These are phyloP conservation scores for Drosophila tropicalis DNA, from an alignment of 1,140 invertebrate genomes.

Conservation along the genomic window DNA sequence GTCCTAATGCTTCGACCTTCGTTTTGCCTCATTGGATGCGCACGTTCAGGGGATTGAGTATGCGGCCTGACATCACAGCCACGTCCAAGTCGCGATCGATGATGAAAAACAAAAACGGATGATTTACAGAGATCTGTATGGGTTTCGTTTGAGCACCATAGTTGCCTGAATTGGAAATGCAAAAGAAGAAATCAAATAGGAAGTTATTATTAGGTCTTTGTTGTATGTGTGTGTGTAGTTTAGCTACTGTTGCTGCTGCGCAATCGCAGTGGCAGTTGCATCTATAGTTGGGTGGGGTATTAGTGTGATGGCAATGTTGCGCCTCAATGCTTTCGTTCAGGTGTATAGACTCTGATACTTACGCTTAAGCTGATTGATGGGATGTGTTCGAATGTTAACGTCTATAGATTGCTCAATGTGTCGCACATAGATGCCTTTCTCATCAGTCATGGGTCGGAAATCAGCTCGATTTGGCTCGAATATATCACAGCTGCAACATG, in stretches of 20 bases:
- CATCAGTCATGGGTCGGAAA: conserved; percentile 89
- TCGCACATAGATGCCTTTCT: conserved; percentile 89
- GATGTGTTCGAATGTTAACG: conserved; percentile 89
- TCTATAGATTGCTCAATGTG: conserved; percentile 92
- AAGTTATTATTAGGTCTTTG: conserved; percentile 66
- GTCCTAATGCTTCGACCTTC: conserved; percentile 52
- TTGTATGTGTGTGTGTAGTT: conserved; percentile 13
- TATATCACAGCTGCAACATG: conserved; percentile 86
- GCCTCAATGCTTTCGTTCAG: conserved; percentile 61
- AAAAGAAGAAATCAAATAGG: conserved; percentile 35
- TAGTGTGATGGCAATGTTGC: conserved; percentile 44
- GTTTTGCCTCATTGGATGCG: conserved; percentile 85
- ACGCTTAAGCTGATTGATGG: conserved; percentile 84
- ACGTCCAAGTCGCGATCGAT: conserved; percentile 90
- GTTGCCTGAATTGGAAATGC: conserved; percentile 64
- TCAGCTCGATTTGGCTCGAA: conserved; percentile 91
- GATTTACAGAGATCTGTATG: conserved; percentile 89
- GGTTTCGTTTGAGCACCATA: conserved; percentile 84
- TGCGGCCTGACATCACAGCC: conserved; percentile 90
- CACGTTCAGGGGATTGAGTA: conserved; percentile 91
- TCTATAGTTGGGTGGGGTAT: conserved; percentile 54
- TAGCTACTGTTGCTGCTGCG: conserved; percentile 21
- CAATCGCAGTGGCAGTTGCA: conserved; percentile 28
- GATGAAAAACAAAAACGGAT: conserved; percentile 92
- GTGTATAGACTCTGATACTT: conserved; percentile 73